Percentiles rank a stretch among this genome's conserved stretches.
phyloP scores from a whole-genome alignment of 2,113 vertebrate genomes.

The Eurystomus gularis region DNA sequence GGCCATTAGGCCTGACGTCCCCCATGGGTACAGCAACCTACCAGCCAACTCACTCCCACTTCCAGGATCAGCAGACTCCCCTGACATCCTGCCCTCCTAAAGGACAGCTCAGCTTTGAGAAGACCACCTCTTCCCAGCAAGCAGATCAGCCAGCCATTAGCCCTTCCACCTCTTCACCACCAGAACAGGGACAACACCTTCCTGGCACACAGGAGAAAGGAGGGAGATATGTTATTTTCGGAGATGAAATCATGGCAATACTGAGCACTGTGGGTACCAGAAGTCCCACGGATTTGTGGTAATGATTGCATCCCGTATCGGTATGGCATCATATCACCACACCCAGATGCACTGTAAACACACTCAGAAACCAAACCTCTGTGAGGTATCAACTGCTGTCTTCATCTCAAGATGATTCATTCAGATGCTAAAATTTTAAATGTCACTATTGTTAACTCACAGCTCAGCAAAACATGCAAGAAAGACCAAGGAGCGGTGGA shows the following conservation, averaged over 20 bases:
- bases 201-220: not conserved
- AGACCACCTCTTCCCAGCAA: not conserved
- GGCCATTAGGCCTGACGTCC: not conserved
- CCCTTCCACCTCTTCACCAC: not conserved
- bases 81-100: not conserved
- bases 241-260: not conserved
- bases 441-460: constrained; percentile 13
- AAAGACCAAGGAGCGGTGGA: not conserved
- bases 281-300: not conserved
- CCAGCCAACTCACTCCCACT: not conserved
- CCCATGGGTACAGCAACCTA: not conserved
- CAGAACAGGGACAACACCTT: not conserved
- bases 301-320: not conserved
- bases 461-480: not conserved
- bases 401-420: constrained; percentile 29
- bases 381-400: not conserved
- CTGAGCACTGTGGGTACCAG: not conserved
- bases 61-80: not conserved
- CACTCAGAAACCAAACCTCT: too few species aligned
- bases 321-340: not conserved
- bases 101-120: not conserved
- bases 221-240: not conserved
- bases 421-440: constrained; percentile 27
- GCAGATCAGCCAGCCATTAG: not conserved
- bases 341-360: fast-evolving